Evolutionary conservation across 2,113 vertebrate genomes (phyloP), one percentile per base, ranked within the genome.

Genomic region (Garra rufa): DNA sequence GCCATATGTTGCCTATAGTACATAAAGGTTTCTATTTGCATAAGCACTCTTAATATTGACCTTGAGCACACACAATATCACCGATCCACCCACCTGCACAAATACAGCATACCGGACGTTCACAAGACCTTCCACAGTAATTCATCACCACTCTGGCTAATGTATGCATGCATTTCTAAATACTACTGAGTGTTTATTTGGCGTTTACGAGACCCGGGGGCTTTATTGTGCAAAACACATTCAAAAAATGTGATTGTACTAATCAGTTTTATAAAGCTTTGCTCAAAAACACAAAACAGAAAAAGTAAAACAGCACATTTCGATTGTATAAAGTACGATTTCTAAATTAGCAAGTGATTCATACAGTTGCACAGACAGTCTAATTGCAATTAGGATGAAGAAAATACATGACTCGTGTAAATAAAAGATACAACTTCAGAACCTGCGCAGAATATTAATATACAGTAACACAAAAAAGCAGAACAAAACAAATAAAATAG

Each of bases 311-410:
- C 55, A 69, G 50, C 59, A 86, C n/a, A 80, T 73, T 43, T 61
- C 74, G 84, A 59, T 46, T 82, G 57, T 85, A 73, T 15, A 84
- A 87, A 46, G 87, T 87, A 85, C 82, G 67, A 89, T 88, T 86
- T 87, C 79, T 86, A 81, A 89, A 90, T 91, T 84, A 89, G 55
- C 73, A 81, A 78, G 67, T 55, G 55, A 89, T 84, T 89, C 79
- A 48, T 77, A 63, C 89, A 87, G 85, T 87, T 91, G 89, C 83
- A 84, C 76, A 88, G 73, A 92, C 81, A 90, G 28, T 88, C 82
- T 92, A 92, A 92, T 92, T 93, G 91, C 89, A 91, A 65, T 46
- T 30, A 43, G 6, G 76, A 88, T 81, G 85, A 90, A 87, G 80
- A 85, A 90, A 87, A 91, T 84, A 76, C 28, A 50, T 70, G 74